Percentiles rank a stretch among this genome's conserved stretches.
Evolutionary conservation across 2,888 invertebrate genomes (phyloP).

Genomic region (Aricia artaxerxes): DNA sequence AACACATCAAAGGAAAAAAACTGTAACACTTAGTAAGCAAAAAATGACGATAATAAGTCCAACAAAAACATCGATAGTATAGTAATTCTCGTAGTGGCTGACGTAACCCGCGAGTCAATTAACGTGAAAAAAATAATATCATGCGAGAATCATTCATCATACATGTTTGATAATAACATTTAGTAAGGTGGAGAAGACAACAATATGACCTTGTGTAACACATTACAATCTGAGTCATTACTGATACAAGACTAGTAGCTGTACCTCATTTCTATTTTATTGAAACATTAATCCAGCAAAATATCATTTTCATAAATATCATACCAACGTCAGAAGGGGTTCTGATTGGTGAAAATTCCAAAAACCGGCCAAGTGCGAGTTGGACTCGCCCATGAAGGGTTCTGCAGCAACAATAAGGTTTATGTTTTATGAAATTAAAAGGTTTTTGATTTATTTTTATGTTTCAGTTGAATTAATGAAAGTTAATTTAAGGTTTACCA

Average conservation of each 20-base stretch:
- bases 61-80: conserved; percentile 10
- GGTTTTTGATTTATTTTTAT: no score
- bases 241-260: no score
- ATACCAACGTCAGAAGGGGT: no score
- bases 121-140: not conserved
- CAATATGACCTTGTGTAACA: not conserved
- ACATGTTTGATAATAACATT: not conserved
- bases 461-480: no score
- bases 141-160: not conserved
- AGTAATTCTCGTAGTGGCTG: not conserved
- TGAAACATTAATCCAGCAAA: not conserved
- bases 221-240: not conserved
- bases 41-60: not conserved
- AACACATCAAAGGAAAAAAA: not conserved
- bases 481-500: no score
- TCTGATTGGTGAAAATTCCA: no score
- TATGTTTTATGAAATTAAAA: no score
- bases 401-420: no score
- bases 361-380: no score
- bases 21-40: not conserved
- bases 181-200: not conserved
- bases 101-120: not conserved
- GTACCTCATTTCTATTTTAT: no score
- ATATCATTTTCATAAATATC: not conserved
- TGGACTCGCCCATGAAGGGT: no score